These are phyloP conservation scores for Tineola bisselliella DNA, from an alignment of 2,888 invertebrate species.

Conservation along the genomic window DNA sequence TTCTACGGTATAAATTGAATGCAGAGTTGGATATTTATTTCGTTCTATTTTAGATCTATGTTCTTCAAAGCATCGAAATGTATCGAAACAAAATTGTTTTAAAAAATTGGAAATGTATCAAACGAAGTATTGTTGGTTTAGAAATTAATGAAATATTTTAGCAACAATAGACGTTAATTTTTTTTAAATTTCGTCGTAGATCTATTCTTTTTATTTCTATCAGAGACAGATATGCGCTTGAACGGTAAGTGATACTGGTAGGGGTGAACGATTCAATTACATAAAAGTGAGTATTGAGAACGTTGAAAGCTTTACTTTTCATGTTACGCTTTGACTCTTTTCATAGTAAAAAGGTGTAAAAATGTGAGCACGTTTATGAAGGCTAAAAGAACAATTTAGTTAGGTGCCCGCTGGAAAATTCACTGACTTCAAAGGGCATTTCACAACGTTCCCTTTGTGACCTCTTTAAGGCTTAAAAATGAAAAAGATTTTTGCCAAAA, in stretches of 20 bases:
- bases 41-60: not conserved
- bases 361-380: slow-evolving; percentile 53
- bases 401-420: slow-evolving; percentile 57
- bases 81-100: not conserved
- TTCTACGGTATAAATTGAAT: slow-evolving; percentile 10
- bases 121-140: not conserved
- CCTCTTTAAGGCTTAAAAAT: slow-evolving; percentile 35
- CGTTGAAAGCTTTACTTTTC: slow-evolving; percentile 21
- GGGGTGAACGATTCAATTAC: slow-evolving; percentile 1
- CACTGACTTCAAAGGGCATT: slow-evolving; percentile 58
- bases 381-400: slow-evolving; percentile 61
- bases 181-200: not conserved
- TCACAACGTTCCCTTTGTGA: slow-evolving; percentile 40
- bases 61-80: not conserved
- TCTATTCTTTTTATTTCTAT: not conserved
- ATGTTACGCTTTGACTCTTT: slow-evolving; percentile 47
- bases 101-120: not conserved
- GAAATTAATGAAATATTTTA: not conserved
- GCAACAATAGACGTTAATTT: not conserved
- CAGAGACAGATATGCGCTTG: not conserved
- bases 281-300: not conserved
- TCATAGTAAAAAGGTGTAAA: slow-evolving; percentile 40
- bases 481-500: slow-evolving; percentile 26
- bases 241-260: slow-evolving; percentile 7
- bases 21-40: slow-evolving; percentile 9